phyloP scores from a whole-genome alignment of 1,140 invertebrate genomes.

The Triops cancriformis region DNA sequence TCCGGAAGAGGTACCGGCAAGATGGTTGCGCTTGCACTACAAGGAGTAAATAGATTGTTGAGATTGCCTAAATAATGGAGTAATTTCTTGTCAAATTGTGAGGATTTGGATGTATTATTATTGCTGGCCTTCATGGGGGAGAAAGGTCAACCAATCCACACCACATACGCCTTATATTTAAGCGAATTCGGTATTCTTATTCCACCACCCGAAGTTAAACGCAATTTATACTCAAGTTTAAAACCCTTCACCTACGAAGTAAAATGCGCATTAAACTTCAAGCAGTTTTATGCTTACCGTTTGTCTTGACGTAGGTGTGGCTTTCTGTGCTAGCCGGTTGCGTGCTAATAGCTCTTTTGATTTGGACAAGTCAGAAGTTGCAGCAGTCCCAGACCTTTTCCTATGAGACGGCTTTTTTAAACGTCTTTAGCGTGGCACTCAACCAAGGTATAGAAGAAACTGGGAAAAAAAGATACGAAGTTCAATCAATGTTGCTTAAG shows the following conservation, averaged over 20 bases:
- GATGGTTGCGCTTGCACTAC: neutral
- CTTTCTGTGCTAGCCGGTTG: neutral
- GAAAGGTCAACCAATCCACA: neutral
- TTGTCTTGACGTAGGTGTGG: neutral
- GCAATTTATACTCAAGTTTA: neutral
- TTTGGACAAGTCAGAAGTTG: neutral
- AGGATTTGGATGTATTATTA: neutral
- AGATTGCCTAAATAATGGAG: too few species aligned
- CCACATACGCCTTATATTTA: neutral
- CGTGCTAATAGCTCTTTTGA: neutral
- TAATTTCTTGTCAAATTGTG: neutral
- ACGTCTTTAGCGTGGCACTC: neutral
- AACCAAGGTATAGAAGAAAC: neutral
- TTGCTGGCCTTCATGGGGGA: neutral
- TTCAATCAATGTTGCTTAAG: neutral
- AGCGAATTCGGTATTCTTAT: neutral
- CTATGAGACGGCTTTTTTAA: neutral
- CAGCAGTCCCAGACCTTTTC: neutral
- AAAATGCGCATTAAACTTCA: neutral
- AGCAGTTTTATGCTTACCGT: neutral
- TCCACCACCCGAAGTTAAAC: neutral
- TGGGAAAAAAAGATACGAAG: neutral
- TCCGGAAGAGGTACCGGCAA: neutral
- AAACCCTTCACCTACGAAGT: neutral
- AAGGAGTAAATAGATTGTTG: too few species aligned